Evolutionary conservation across 2,797 vertebrate genomes (phyloP), one percentile per base, ranked within the genome.

Genomic region (Myripristis murdjan): DNA sequence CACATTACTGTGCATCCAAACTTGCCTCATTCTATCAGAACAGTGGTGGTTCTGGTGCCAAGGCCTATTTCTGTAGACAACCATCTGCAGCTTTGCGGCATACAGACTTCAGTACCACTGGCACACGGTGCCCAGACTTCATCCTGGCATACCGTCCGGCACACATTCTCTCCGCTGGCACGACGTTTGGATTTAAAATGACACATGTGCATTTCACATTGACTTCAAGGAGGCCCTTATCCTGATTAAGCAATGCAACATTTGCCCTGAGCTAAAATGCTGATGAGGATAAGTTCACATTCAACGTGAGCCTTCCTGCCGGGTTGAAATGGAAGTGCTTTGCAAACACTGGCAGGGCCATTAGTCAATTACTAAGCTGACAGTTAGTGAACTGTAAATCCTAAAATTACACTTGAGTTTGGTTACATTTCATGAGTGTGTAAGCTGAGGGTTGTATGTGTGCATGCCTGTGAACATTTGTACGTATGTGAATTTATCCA

Each of bases 1-100:
- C 6, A 54, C 58, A 15, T 72, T 77, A 70, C 70, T 72, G 69
- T 5, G 37, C 46, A 65, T 54, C 78, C 55, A 77, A 79, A 68
- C 56, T 53, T 56, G 37, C 43, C 78, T 56, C 31, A 83, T 72
- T 60, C 74, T 64, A 83, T 66, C 79, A 46, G 46, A 85, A 85
- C 86, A 87, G 62, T n/a, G 48, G 77, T 8, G 44, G 26, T 31
- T 76, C 33, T n/a, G 53, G 79, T 70, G 85, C 82, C 82, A 87
- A 68, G 57, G 73, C 81, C 87, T 90, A 88, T 92, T 92, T 89
- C 73, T 88, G 86, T 70, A 72, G 89, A 84, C 77, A 82, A 83
- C 87, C 87, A 85, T 90, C 82, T 84, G 89, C 79, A 82, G 83
- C 68, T 85, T 79, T 78, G 81, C 20, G 39, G 81, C 78, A 22